A percentile compares a stretch with the other conserved stretches of the same genome.
Evolutionary conservation across 1,140 invertebrate species (phyloP).

Genomic region (Mercenaria mercenaria): DNA sequence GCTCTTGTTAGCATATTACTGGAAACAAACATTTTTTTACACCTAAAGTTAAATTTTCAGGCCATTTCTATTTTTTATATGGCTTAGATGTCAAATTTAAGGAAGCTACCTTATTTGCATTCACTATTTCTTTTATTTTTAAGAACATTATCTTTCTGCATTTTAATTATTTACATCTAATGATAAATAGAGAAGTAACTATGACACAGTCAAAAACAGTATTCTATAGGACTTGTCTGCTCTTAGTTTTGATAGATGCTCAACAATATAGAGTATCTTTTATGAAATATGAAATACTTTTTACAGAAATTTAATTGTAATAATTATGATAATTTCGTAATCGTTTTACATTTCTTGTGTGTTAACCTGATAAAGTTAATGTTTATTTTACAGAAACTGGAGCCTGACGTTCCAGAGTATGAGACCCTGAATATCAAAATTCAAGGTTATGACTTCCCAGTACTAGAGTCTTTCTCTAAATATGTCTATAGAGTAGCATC

Average conservation of each 20-base stretch:
- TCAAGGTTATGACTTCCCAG: constrained; percentile 93
- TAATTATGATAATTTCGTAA: background rate
- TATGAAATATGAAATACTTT: background rate
- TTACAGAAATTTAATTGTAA: too few relatives aligned
- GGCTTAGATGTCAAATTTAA: too few relatives aligned
- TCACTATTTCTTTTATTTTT: too few relatives aligned
- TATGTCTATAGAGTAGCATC: constrained; percentile 91
- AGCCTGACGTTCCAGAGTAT: constrained; percentile 88
- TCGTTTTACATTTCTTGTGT: background rate
- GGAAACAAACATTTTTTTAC: too few relatives aligned
- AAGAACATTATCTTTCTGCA: too few relatives aligned
- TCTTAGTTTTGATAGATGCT: background rate
- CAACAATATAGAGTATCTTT: background rate
- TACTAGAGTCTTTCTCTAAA: constrained; percentile 93
- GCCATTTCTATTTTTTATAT: too few relatives aligned
- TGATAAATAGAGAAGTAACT: too few relatives aligned
- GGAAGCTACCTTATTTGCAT: too few relatives aligned
- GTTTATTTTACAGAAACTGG: constrained; percentile 74
- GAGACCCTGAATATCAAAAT: constrained; percentile 92
- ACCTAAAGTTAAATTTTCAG: too few relatives aligned
- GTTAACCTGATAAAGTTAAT: too few relatives aligned
- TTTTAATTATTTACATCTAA: too few relatives aligned
- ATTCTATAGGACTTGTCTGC: background rate
- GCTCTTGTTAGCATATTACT: too few relatives aligned
- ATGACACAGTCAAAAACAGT: background rate